phyloP scores from a whole-genome alignment of 2,888 invertebrate species.

The Plebejus anna region DNA sequence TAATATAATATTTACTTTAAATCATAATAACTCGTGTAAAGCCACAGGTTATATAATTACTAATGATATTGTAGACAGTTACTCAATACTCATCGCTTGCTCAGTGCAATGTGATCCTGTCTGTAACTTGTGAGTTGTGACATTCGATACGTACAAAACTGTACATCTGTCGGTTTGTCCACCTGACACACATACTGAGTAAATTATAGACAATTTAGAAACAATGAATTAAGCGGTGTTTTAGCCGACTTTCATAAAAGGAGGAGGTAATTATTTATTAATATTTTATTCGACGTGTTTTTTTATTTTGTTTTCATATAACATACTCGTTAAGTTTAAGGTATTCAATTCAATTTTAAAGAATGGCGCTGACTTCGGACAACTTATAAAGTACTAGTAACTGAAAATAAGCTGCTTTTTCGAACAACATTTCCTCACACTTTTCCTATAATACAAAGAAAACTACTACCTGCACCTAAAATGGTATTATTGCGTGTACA shows the following conservation, averaged over 20 bases:
- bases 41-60: too few species aligned
- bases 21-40: neutral
- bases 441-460: neutral
- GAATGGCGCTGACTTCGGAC: too few species aligned
- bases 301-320: too few species aligned
- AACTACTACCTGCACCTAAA: neutral
- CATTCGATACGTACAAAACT: slow-evolving; percentile 3
- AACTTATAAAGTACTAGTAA: neutral
- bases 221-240: neutral
- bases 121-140: neutral
- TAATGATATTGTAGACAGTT: neutral
- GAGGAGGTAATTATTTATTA: neutral
- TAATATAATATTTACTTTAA: neutral
- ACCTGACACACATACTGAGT: neutral
- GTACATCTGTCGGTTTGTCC: neutral
- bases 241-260: neutral
- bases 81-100: neutral
- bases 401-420: neutral
- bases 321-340: too few species aligned
- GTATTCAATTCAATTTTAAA: too few species aligned
- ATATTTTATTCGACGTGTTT: neutral
- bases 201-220: neutral
- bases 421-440: neutral
- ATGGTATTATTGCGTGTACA: neutral
- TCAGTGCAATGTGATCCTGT: neutral